Conservation (phyloP, 1,140 invertebrate species). For the Camponotus floridanus region DNA sequence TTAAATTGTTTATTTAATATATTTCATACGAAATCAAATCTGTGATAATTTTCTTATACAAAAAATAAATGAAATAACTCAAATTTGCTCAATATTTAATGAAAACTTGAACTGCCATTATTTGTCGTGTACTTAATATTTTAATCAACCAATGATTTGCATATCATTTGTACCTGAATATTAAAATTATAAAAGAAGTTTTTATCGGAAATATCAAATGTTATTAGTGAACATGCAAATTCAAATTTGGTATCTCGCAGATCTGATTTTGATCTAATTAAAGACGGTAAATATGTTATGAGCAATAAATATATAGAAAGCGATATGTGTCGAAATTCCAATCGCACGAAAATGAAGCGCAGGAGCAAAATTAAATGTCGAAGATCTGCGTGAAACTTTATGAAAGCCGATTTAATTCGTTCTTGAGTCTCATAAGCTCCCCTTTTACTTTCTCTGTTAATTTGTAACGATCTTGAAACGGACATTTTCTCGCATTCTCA, state of each 20-base stretch:
- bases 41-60: neutral
- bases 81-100: constrained; percentile 1
- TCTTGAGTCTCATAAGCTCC: neutral
- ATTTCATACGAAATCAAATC: neutral
- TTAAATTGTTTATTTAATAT: neutral
- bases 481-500: neutral
- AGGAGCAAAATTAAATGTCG: constrained; percentile 24
- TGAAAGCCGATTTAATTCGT: constrained; percentile 13
- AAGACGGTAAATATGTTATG: neutral
- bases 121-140: constrained; percentile 8
- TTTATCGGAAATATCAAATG: constrained; percentile 23
- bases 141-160: constrained; percentile 31
- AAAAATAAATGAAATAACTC: neutral
- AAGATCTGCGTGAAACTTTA: neutral
- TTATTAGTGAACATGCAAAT: constrained; percentile 40
- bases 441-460: neutral
- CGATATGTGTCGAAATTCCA: neutral
- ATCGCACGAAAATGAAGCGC: neutral
- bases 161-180: constrained; percentile 44
- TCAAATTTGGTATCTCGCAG: constrained; percentile 8
- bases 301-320: constrained; percentile 11
- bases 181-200: constrained; percentile 31
- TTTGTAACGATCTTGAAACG: neutral
- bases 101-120: constrained; percentile 1
- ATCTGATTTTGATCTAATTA: constrained; percentile 27